These are phyloP conservation scores for Halictus rubicundus DNA, from an alignment of 1,140 invertebrate species.

Conservation along the genomic window DNA sequence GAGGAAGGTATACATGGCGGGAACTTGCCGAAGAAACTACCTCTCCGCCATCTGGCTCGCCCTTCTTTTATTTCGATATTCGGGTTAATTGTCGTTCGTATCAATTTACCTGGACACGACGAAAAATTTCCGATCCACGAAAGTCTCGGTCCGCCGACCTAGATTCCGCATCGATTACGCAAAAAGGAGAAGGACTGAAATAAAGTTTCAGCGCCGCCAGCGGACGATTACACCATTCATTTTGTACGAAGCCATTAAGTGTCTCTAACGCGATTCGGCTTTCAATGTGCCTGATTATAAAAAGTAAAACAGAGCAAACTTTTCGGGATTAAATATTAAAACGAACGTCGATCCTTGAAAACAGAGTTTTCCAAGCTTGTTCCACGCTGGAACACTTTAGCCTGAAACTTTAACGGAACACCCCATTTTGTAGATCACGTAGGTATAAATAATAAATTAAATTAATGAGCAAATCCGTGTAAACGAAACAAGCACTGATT, in stretches of 20 bases:
- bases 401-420: too few relatives aligned
- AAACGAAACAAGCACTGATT: too few relatives aligned
- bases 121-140: conserved; percentile 52
- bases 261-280: neutral
- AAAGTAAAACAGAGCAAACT: too few relatives aligned
- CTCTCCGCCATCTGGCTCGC: neutral
- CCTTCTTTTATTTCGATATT: conserved; percentile 58
- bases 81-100: conserved; percentile 52
- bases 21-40: conserved; percentile 35
- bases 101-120: conserved; percentile 49
- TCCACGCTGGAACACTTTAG: too few relatives aligned
- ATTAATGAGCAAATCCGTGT: too few relatives aligned
- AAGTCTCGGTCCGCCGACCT: conserved; percentile 33
- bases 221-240: conserved; percentile 17
- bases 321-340: too few relatives aligned
- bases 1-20: conserved; percentile 23
- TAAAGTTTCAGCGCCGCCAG: conserved; percentile 20
- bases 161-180: conserved; percentile 43
- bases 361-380: too few relatives aligned
- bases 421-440: too few relatives aligned
- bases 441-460: too few relatives aligned
- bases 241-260: conserved; percentile 12
- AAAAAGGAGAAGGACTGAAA: conserved; percentile 31
- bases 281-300: neutral
- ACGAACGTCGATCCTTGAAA: too few relatives aligned